Percentiles rank a stretch among this genome's conserved stretches.
These are phyloP conservation scores for Polymixis lichenea DNA, from an alignment of 2,888 invertebrate species.

Conservation along the genomic window DNA sequence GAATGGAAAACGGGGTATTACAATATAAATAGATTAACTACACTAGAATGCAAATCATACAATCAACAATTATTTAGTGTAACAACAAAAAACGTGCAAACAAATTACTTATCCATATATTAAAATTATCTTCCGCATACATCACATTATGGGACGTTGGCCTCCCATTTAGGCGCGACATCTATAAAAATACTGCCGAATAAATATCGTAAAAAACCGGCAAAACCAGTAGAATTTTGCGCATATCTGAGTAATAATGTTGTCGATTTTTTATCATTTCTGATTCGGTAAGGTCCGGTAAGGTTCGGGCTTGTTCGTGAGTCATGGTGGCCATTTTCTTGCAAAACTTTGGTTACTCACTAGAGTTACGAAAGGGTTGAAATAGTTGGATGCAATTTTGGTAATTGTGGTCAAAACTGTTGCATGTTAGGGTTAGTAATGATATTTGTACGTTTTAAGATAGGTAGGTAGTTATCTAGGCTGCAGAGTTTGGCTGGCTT, in stretches of 20 bases:
- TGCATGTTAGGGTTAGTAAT: constrained; percentile 16
- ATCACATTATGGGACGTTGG: constrained; percentile 48
- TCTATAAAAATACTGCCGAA: constrained; percentile 45
- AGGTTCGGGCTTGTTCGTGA: constrained; percentile 63
- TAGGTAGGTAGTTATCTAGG: background rate
- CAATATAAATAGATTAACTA: too few relatives aligned
- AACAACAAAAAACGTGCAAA: constrained; percentile 31
- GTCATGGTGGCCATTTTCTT: constrained; percentile 71
- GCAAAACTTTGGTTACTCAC: constrained; percentile 73
- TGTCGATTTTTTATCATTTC: constrained; percentile 55
- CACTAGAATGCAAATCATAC: constrained; percentile 18
- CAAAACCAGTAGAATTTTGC: constrained; percentile 58
- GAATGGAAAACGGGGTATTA: too few relatives aligned
- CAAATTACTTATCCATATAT: constrained; percentile 22
- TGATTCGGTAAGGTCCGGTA: constrained; percentile 48
- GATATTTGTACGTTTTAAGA: constrained; percentile 6
- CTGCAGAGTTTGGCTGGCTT: background rate
- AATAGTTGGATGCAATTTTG: constrained; percentile 69
- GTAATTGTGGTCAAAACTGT: constrained; percentile 67
- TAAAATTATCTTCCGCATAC: constrained; percentile 46
- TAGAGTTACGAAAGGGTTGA: constrained; percentile 66
- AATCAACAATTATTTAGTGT: constrained; percentile 26
- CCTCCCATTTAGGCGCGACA: constrained; percentile 41
- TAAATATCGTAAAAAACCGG: constrained; percentile 50
- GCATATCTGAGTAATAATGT: constrained; percentile 53